Evolutionary conservation across 2,113 vertebrate genomes (phyloP), one percentile per base, ranked within the genome.

Genomic region (Pipra filicauda): DNA sequence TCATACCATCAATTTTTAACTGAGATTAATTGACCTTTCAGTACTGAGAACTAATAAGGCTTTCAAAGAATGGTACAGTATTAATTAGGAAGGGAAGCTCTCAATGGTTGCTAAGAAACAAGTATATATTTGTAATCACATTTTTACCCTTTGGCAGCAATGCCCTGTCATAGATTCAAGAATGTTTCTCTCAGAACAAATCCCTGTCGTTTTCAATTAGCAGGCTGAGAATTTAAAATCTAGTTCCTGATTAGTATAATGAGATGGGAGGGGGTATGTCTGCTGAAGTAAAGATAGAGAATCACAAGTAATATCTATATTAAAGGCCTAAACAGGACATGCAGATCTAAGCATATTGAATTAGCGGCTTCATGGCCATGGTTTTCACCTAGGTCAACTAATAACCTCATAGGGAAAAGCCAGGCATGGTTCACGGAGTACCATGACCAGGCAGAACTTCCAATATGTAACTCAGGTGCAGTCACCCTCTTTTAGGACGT

Each of bases 31-130:
- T 93, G 65, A 90, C 59, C 54, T 94, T 96, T 76, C 70, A 89
- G 46, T 74, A 51, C 11, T 43, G 30, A 77, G 78, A 93, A 85
- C 71, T 91, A 96, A 69, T 78, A 76, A 93, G 35, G 21, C 48
- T 97, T 96, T 91, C 93, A 95, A 95, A 37, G 69, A 96, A 95
- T 5, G 5, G 57, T 85, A 83, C 44, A 44, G 31, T 73, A 95
- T 91, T 94, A 93, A 96, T 96, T 93, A 92, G 85, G 95, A 91
- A 95, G 43, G 48, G 71, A 69, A 95, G 41, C 22, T 96, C 76
- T 92, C 49, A 92, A 11, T 94, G 74, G 92, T 97, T 97, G 95
- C 97, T 97, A 96, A 97, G 98, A 96, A 96, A 97, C 95, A 93
- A 83, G 78, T 86, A 85, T 70, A 51, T 93, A 67, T 93, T 90